Evolutionary conservation across 2,888 invertebrate genomes (phyloP).

Genomic region (Teinopalpus imperialis): DNA sequence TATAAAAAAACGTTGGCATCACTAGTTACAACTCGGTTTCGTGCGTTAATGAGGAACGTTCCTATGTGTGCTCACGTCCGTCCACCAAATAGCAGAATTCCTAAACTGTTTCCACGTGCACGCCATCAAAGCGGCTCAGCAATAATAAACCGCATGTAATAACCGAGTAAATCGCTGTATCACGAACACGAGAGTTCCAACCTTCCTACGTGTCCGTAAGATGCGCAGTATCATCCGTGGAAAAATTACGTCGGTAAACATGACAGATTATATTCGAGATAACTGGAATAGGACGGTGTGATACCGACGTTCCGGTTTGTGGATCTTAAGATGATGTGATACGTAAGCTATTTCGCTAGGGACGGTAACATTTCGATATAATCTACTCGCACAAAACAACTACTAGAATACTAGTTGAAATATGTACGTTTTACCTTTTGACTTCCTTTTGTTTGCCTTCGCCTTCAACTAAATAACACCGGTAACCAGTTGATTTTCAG

Average conservation of each 20-base stretch:
- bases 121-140: slow-evolving; percentile 5
- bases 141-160: slow-evolving; percentile 8
- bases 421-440: no score
- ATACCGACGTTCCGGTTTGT: slow-evolving; percentile 2
- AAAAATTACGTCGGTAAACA: slow-evolving; percentile 7
- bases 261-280: slow-evolving; percentile 3
- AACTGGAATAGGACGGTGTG: slow-evolving; percentile 4
- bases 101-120: slow-evolving; percentile 4
- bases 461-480: no score
- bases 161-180: slow-evolving; percentile 8
- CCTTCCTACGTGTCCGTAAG: slow-evolving; percentile 7
- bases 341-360: slow-evolving; percentile 9
- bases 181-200: slow-evolving; percentile 17
- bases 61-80: no score
- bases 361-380: neutral
- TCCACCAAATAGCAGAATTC: no score
- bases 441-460: no score
- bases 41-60: no score
- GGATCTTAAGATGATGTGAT: slow-evolving; percentile 9
- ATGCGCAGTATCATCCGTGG: neutral
- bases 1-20: no score
- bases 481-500: no score
- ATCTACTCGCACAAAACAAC: no score
- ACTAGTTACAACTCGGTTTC: no score
- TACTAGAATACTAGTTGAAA: no score